Evolutionary conservation across 2,797 vertebrate genomes (phyloP).

Genomic region (Varecia variegata): DNA sequence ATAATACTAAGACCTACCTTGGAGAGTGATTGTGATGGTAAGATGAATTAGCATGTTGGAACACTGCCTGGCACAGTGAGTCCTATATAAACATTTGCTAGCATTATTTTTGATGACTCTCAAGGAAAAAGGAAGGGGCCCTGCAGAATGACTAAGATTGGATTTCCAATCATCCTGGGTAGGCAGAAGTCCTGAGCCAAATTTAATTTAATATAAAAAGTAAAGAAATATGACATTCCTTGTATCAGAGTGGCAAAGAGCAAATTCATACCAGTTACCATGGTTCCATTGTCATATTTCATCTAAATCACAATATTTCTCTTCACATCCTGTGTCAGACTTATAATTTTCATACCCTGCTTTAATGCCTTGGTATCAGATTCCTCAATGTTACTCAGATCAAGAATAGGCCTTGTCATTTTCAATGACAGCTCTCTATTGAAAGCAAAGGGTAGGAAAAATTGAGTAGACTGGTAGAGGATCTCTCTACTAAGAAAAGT

Average conservation of each 20-base stretch:
- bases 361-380: background rate
- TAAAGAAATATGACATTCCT: background rate
- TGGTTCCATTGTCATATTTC: background rate
- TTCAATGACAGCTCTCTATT: background rate
- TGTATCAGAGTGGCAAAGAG: background rate
- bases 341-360: background rate
- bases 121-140: background rate
- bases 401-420: background rate
- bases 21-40: too few species aligned
- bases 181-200: background rate
- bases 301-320: background rate
- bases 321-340: background rate
- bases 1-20: background rate
- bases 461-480: background rate
- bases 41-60: too few species aligned
- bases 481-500: background rate
- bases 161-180: background rate
- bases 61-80: too few species aligned
- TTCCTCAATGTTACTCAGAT: background rate
- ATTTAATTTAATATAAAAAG: background rate
- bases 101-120: background rate
- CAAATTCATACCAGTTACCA: background rate
- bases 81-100: background rate
- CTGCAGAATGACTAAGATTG: background rate
- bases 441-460: conserved; percentile 5